These are phyloP conservation scores for Chalcis sispes DNA, from an alignment of 2,888 invertebrate species.

Conservation along the genomic window DNA sequence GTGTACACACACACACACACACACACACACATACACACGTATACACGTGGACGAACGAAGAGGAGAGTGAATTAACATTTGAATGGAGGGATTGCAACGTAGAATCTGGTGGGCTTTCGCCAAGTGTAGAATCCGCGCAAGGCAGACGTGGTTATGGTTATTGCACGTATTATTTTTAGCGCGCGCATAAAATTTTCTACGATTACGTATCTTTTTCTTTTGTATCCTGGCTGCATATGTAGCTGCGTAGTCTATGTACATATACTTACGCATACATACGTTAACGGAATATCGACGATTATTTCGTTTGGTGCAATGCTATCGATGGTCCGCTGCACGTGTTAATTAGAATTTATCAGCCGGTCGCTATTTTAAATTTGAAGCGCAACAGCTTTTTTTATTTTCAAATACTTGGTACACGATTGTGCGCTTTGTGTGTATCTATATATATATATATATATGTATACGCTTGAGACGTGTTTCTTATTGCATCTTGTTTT, in stretches of 20 bases:
- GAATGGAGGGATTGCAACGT: background rate
- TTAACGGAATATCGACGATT: too few relatives aligned
- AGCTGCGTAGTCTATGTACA: background rate
- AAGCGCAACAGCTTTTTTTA: background rate
- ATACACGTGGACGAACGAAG: background rate
- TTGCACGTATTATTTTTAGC: background rate
- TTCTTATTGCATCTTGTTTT: background rate
- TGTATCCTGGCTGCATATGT: background rate
- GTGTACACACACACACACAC: background rate
- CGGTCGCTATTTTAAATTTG: background rate
- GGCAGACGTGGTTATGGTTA: background rate
- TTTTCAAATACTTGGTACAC: background rate
- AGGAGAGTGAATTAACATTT: background rate
- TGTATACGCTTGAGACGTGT: too few relatives aligned
- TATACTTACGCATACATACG: too few relatives aligned
- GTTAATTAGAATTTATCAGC: conserved; percentile 42
- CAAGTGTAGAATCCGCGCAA: background rate
- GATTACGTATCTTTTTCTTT: background rate
- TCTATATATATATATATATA: too few relatives aligned
- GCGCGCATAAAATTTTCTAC: background rate
- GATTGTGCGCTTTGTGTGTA: background rate
- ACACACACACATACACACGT: background rate
- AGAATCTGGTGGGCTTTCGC: background rate
- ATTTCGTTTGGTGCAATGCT: background rate
- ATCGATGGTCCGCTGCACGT: background rate